A percentile compares a stretch with the other conserved stretches of the same genome.
Evolutionary conservation across 2,797 vertebrate genomes (phyloP).

Genomic region (Myotis findleyi): DNA sequence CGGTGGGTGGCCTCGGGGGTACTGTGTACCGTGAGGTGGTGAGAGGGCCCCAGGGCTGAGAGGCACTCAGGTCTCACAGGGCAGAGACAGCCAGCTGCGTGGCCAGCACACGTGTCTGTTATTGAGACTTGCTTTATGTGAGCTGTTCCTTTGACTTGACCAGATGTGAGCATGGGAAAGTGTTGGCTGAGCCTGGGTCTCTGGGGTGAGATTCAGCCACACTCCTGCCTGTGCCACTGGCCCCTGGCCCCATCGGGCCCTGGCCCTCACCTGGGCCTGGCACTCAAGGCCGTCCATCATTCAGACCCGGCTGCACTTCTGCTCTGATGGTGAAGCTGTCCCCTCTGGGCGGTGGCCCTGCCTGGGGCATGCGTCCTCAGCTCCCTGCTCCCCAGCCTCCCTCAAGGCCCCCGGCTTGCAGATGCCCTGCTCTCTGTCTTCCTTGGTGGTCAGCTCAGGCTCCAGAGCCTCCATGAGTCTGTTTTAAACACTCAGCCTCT

Average conservation of each 20-base stretch:
- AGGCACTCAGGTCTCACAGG: rapidly evolving
- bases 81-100: neutral
- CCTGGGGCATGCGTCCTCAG: neutral
- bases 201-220: neutral
- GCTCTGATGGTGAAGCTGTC: rapidly evolving
- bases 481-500: neutral
- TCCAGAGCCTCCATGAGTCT: too few relatives aligned
- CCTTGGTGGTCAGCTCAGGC: too few relatives aligned
- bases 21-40: rapidly evolving
- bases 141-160: neutral
- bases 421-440: neutral
- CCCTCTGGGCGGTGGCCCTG: rapidly evolving
- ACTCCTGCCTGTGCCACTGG: too few relatives aligned
- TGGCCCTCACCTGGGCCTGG: neutral
- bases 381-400: rapidly evolving
- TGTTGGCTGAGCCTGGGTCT: neutral
- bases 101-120: rapidly evolving
- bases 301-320: rapidly evolving
- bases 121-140: neutral
- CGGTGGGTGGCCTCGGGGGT: neutral
- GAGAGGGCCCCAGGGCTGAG: neutral
- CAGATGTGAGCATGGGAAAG: neutral
- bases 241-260: rapidly evolving
- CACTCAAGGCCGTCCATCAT: rapidly evolving
- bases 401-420: rapidly evolving